Conservation (phyloP, 2,113 vertebrate genomes). For the Dasyornis broadbenti region DNA sequence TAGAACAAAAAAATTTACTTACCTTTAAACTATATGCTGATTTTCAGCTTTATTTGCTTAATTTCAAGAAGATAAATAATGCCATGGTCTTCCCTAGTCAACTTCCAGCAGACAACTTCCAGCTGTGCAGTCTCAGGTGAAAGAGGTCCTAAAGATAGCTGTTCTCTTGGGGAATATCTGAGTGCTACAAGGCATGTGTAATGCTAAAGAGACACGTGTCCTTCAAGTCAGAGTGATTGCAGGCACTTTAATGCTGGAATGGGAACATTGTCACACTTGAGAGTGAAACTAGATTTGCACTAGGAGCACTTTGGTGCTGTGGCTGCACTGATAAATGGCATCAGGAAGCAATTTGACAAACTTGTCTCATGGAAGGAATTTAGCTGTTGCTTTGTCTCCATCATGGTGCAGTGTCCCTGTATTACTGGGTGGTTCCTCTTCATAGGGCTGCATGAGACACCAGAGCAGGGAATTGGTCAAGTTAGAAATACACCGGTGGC, state of each 20-base stretch:
- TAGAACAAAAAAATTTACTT: background rate
- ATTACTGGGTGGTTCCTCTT: background rate
- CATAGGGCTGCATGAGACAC: background rate
- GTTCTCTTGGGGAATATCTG: background rate
- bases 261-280: background rate
- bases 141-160: background rate
- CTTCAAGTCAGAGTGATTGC: background rate
- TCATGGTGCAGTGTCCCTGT: rapidly evolving
- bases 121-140: background rate
- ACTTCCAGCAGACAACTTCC: background rate
- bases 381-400: background rate
- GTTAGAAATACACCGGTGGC: background rate
- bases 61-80: background rate
- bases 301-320: background rate
- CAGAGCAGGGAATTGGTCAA: background rate
- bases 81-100: background rate
- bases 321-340: background rate
- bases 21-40: background rate
- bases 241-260: background rate
- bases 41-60: background rate
- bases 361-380: background rate
- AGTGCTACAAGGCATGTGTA: background rate
- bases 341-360: background rate
- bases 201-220: background rate
- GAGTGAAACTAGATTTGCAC: background rate